Evolutionary conservation across 2,888 invertebrate species (phyloP), one percentile per base, ranked within the genome.

Genomic region (Lasioglossum oenotherae): DNA sequence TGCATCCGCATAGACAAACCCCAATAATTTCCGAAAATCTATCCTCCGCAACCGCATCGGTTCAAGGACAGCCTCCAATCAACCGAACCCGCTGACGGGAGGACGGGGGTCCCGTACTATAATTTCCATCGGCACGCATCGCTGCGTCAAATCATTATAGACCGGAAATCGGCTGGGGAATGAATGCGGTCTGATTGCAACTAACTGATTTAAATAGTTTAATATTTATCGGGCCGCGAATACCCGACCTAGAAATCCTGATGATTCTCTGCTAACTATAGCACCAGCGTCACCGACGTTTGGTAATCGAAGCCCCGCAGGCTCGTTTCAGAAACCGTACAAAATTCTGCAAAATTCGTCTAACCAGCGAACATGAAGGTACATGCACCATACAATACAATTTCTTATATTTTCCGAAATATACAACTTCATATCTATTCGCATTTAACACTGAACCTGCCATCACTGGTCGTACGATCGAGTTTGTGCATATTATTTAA

Each of bases 11-110:
- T 31, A 64, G 88, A 83, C 73, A 76, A 82, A 72, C 88, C 87
- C 88, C 82, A 88, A 89, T 88, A 84, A 87, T 84, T 90, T 89
- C 84, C 86, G 84, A 81, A 88, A 87, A 91, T 90, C 90, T 84
- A 88, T 87, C 77, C 74, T 74, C 57, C n/a, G 57, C 57, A 4
- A 44, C 57, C n/a, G 77, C 31, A 60, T 80, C 78, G 73, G 74
- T 84, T 84, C 64, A 27, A 23, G 69, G 81, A 74, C 81, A 81
- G 74, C 81, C 77, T 53, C 38, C 67, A n/a, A 67, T 41, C 69
- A 31, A 46, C 49, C 23, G 14, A 35, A n/a, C 35, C 27, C 57
- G 27, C 74, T 16, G n/a, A n/a, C 38, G 6, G 44, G 23, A 12
- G 10, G 41, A 41, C 19, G 60, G 46, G 69, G 69, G 12, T 38